Percentiles rank a stretch among this genome's conserved stretches.
Conservation (phyloP, 2,888 invertebrate species). For the Fragum sueziense region DNA sequence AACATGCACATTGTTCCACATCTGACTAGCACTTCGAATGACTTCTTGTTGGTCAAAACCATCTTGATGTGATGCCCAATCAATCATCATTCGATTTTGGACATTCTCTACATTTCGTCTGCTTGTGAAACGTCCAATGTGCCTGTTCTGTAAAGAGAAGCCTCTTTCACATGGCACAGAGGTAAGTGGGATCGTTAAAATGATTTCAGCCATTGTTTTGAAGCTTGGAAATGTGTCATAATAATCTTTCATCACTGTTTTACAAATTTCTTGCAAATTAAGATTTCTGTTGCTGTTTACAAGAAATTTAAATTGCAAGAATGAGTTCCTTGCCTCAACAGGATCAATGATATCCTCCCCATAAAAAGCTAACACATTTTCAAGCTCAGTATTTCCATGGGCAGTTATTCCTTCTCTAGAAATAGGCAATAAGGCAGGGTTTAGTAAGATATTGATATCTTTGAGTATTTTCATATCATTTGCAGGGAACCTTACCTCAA, state of each 20-base stretch:
- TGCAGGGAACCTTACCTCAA: conserved; percentile 34
- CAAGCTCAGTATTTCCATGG: conserved; percentile 26
- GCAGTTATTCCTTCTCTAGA: background rate
- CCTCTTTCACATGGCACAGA: conserved; percentile 49
- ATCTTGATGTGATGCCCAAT: conserved; percentile 10
- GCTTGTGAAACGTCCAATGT: conserved; percentile 18
- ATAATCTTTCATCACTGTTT: conserved; percentile 8
- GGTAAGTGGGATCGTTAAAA: conserved; percentile 43
- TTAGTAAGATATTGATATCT: conserved; percentile 24
- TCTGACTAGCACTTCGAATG: background rate
- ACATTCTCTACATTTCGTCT: conserved; percentile 27
- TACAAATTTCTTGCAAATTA: conserved; percentile 16
- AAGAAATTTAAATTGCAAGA: conserved; percentile 40
- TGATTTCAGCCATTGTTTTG: conserved; percentile 25
- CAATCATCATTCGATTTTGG: conserved; percentile 35
- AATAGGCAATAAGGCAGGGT: conserved; percentile 29
- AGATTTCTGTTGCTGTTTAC: conserved; percentile 35
- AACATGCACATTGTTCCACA: background rate
- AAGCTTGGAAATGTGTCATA: conserved; percentile 36
- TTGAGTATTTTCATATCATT: conserved; percentile 29
- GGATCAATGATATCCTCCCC: conserved; percentile 12
- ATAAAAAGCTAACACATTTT: conserved; percentile 25
- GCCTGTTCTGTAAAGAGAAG: conserved; percentile 39
- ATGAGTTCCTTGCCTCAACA: conserved; percentile 1
- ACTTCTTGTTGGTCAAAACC: conserved; percentile 9